A percentile compares a stretch with the other conserved stretches of the same genome.
Conservation (phyloP, 2,888 invertebrate species). For the Zygaena filipendulae region DNA sequence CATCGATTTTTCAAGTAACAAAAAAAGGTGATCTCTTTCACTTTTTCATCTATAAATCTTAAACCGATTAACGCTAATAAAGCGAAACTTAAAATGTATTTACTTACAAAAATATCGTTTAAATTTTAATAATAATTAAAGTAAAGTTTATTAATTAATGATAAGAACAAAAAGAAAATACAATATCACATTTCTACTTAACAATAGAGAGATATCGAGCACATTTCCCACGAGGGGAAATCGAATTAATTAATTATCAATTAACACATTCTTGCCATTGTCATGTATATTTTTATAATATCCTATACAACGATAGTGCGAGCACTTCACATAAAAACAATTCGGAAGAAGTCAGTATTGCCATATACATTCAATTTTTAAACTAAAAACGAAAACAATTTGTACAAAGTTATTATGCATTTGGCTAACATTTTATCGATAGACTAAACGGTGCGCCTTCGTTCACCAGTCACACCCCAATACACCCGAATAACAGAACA, state of each 20-base stretch:
- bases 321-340: slow-evolving; percentile 41
- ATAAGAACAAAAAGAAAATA: slow-evolving; percentile 51
- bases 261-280: slow-evolving; percentile 47
- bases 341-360: slow-evolving; percentile 63
- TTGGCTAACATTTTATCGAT: slow-evolving; percentile 56
- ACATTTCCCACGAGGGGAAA: too few relatives aligned
- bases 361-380: slow-evolving; percentile 23
- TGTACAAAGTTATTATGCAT: too few relatives aligned
- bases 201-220: slow-evolving; percentile 68
- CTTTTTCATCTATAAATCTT: slow-evolving; percentile 56
- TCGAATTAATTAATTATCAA: too few relatives aligned
- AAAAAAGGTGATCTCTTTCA: slow-evolving; percentile 57
- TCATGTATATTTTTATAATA: slow-evolving; percentile 37
- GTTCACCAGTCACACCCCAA: too few relatives aligned
- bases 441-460: too few relatives aligned
- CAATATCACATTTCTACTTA: slow-evolving; percentile 71
- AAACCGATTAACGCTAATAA: slow-evolving; percentile 58
- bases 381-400: slow-evolving; percentile 30
- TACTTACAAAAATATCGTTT: slow-evolving; percentile 66
- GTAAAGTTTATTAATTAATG: slow-evolving; percentile 60
- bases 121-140: slow-evolving; percentile 53
- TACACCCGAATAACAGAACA: too few relatives aligned
- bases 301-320: slow-evolving; percentile 42
- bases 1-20: slow-evolving; percentile 68
- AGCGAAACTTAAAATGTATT: slow-evolving; percentile 61